phyloP scores from a whole-genome alignment of 2,113 vertebrate species.

The Haplochromis burtoni region DNA sequence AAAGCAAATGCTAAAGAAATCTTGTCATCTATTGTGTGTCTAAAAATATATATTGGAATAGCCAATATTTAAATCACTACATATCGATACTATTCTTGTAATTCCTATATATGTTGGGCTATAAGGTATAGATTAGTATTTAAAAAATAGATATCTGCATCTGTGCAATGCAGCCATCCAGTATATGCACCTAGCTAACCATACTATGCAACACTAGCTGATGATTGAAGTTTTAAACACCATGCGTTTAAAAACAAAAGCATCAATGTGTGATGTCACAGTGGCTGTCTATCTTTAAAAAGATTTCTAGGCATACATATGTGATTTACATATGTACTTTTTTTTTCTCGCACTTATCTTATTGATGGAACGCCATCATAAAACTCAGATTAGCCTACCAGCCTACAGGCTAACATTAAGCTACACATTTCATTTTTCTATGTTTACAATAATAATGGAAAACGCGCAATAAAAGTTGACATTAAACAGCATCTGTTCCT shows the following conservation, averaged over 20 bases:
- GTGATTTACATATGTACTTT: accelerated
- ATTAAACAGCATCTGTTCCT: neutral
- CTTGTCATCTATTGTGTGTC: neutral
- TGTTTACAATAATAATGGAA: accelerated
- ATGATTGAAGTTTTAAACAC: neutral
- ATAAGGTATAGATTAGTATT: neutral
- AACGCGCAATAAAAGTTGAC: accelerated
- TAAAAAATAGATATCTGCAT: neutral
- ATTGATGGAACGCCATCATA: neutral
- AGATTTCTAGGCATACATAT: neutral
- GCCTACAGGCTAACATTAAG: neutral
- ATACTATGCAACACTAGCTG: neutral
- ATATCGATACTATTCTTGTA: accelerated
- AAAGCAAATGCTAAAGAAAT: neutral
- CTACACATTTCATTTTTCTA: neutral
- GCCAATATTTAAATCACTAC: neutral
- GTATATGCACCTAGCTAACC: neutral
- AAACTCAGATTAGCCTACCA: neutral
- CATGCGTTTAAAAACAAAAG: neutral
- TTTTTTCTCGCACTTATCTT: neutral
- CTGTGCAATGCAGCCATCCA: neutral
- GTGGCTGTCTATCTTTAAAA: neutral
- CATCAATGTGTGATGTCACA: neutral
- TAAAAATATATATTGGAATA: neutral
- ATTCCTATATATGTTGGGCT: neutral